These are phyloP conservation scores for Adelphocoris suturalis DNA, from an alignment of 2,888 invertebrate species.

Conservation along the genomic window DNA sequence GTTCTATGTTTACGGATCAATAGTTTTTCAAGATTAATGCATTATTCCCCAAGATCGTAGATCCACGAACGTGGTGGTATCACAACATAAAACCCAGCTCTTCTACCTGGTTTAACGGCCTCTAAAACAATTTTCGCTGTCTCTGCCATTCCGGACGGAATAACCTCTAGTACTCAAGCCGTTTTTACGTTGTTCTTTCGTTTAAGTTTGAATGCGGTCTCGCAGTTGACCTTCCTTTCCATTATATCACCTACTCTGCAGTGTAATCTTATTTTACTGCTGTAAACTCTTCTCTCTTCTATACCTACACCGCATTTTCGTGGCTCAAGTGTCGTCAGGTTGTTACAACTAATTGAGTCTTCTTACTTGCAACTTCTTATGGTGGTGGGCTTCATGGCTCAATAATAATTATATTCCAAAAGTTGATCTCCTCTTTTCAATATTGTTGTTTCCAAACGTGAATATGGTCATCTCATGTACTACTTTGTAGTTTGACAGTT, in stretches of 20 bases:
- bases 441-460: too few species aligned
- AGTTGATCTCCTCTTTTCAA: too few species aligned
- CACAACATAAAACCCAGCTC: neutral
- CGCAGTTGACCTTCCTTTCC: neutral
- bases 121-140: constrained; percentile 9
- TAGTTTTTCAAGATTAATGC: neutral
- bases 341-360: neutral
- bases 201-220: constrained; percentile 11
- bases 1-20: neutral
- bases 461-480: too few species aligned
- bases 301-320: neutral
- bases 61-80: neutral
- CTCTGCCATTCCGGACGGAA: neutral
- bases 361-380: neutral
- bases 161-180: constrained; percentile 4
- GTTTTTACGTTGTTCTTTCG: constrained; percentile 24
- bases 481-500: too few species aligned
- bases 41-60: neutral
- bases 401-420: too few species aligned
- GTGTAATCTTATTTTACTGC: constrained; percentile 20
- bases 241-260: neutral
- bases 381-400: neutral
- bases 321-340: neutral
- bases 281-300: neutral
- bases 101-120: neutral